A percentile compares a stretch with the other conserved stretches of the same genome.
Conservation (phyloP, 2,888 invertebrate species). For the Pandemis cinnamomeana region DNA sequence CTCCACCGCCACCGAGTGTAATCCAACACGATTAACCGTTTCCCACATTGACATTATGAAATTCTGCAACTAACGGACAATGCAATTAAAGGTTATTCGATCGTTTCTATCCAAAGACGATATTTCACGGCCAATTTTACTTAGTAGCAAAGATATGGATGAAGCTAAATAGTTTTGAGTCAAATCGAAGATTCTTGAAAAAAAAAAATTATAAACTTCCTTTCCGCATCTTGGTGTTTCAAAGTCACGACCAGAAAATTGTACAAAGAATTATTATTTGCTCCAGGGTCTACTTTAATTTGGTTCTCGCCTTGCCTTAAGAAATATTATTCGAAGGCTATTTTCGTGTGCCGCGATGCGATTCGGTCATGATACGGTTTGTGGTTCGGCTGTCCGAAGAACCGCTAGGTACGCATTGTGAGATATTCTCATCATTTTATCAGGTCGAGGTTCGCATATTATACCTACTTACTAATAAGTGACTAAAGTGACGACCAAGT, state of each 20-base stretch:
- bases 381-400: conserved; percentile 21
- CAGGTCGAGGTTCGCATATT: conserved; percentile 2
- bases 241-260: conserved; percentile 38
- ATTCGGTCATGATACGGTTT: conserved; percentile 33
- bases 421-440: conserved; percentile 11
- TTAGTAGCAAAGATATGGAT: neutral
- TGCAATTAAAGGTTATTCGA: conserved; percentile 30
- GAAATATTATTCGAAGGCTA: conserved; percentile 38
- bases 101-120: neutral
- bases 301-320: conserved; percentile 32
- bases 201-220: conserved; percentile 15
- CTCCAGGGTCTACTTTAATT: conserved; percentile 36
- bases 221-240: conserved; percentile 32
- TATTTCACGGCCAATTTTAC: conserved; percentile 1
- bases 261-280: conserved; percentile 35
- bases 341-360: conserved; percentile 38
- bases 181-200: neutral
- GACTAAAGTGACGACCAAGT: neutral
- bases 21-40: conserved; percentile 69
- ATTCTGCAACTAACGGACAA: conserved; percentile 33
- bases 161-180: neutral
- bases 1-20: conserved; percentile 55
- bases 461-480: neutral
- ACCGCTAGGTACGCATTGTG: conserved; percentile 29
- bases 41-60: conserved; percentile 56